phyloP scores from a whole-genome alignment of 2,113 vertebrate species.

The Collichthys lucidus region DNA sequence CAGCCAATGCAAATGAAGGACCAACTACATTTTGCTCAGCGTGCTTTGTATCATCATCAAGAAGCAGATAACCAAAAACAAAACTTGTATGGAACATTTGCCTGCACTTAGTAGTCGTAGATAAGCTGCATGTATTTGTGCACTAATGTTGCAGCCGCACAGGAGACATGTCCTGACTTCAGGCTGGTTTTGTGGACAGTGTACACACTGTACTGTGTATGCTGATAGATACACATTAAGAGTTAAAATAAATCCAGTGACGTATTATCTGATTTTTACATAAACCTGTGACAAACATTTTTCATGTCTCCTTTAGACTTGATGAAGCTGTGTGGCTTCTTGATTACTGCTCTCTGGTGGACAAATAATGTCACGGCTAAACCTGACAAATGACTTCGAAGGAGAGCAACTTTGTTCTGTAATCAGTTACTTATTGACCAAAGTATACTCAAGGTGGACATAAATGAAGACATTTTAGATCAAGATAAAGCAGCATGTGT shows the following conservation, averaged over 20 bases:
- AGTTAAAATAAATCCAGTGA: not conserved
- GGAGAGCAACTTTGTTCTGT: not conserved
- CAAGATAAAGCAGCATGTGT: not conserved
- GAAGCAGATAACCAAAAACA: constrained; percentile 60
- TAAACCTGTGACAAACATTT: not conserved
- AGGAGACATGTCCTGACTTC: not conserved
- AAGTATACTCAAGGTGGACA: accelerated
- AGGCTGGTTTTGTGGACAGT: no score
- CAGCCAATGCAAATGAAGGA: constrained; percentile 82
- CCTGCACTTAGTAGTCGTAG: not conserved
- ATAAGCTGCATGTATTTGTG: no score
- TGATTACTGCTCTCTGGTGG: constrained; percentile 26
- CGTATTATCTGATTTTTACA: not conserved
- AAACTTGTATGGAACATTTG: not conserved
- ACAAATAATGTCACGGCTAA: not conserved
- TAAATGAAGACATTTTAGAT: not conserved
- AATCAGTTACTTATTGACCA: not conserved
- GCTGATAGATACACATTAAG: no score
- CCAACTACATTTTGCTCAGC: constrained; percentile 83
- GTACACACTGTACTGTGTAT: no score
- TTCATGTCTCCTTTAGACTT: not conserved
- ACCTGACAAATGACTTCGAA: no score
- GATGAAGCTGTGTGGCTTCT: not conserved
- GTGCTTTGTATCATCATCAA: constrained; percentile 68
- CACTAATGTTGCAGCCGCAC: not conserved